Evolutionary conservation across 35 echinoderm and acorn worm genomes (phyloP), one percentile per base, ranked within the genome.

Genomic region (Acanthaster planci): DNA sequence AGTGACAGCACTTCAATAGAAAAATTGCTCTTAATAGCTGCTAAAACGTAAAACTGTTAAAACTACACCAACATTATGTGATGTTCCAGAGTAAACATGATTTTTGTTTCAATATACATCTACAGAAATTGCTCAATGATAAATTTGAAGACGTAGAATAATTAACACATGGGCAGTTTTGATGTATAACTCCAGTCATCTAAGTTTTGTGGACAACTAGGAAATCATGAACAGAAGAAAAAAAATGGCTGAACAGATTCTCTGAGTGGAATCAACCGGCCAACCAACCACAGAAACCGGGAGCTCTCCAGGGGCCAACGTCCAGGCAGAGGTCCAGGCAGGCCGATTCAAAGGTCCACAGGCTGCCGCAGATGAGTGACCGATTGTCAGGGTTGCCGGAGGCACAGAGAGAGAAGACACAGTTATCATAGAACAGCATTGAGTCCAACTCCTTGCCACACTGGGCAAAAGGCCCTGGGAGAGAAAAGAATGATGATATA

Each of bases 391-490:
- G 64, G 30, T 72, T 23, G 22, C 38, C 37, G 21, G 77, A 37
- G 22, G 77, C 30, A 79, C 77, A 79, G n/a, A 39, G 32, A 38
- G 30, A 17, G 39, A 37, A 79, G 21, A 21, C 23, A 39, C 77
- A 79, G 77, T 39, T 38, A 37, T 38, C 38, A 1, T n/a, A 39
- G 22, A n/a, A 40, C 37, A 9, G 14, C 10, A 10, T 17, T 15
- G 37, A 37, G 5, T 40, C 37, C 37, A 79, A 17, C 8, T 37
- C 3, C 19, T 5, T 26, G 38, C 37, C 39, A 23, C 77, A 79
- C 21, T 39, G 32, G 16, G 14, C 42, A 26, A 79, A 79, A 39
- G 77, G 77, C 38, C 77, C 77, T 79, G 77, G n/a, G 39, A 39
- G 38, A 23, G 19, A 8, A 51, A 79, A 40, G 39, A 5, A 79